Percentiles rank a stretch among this genome's conserved stretches.
Conservation (phyloP, 2,797 vertebrate genomes). For the Melanitta fusca region DNA sequence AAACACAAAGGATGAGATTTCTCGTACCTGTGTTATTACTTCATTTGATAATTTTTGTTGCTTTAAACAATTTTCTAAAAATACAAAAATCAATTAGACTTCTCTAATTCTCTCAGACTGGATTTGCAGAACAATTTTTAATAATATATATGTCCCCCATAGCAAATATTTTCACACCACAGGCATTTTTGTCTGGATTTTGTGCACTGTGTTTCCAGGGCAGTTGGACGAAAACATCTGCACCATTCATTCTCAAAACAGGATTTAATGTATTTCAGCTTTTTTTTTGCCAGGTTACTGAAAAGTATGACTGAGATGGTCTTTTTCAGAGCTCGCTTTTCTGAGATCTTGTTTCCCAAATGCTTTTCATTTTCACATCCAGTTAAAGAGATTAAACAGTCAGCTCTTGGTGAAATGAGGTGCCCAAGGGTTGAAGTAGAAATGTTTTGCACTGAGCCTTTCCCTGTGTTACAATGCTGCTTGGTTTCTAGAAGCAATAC, state of each 20-base stretch:
- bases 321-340: neutral
- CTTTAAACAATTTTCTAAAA: neutral
- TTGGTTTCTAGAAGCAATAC: neutral
- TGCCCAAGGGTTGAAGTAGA: neutral
- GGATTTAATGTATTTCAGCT: neutral
- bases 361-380: neutral
- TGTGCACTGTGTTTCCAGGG: neutral
- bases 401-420: neutral
- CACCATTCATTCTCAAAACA: slow-evolving; percentile 2
- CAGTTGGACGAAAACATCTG: neutral
- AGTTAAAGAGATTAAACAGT: neutral
- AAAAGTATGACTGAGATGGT: neutral
- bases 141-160: neutral
- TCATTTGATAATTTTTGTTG: neutral
- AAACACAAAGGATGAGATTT: neutral
- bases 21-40: neutral
- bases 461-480: neutral
- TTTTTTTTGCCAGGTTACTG: neutral
- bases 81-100: neutral
- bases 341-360: neutral
- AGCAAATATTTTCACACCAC: neutral
- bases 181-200: neutral
- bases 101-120: neutral
- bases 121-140: neutral
- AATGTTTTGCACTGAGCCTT: neutral